Evolutionary conservation across 1,140 invertebrate species (phyloP), one percentile per base, ranked within the genome.

Genomic region (Eriosoma lanigerum): DNA sequence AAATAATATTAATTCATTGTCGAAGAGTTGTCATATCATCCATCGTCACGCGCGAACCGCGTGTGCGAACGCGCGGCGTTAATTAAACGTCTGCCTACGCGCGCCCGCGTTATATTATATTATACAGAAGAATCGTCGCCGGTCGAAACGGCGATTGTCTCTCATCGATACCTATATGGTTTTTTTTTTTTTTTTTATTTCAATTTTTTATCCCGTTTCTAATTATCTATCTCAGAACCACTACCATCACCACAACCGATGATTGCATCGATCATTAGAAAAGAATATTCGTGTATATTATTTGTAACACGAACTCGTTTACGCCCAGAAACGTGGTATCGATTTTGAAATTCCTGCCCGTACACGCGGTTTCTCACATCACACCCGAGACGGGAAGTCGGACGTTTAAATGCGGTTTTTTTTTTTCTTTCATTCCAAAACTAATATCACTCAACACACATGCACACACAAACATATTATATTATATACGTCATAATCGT

Each of bases 31-130:
- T 76, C 73, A n/a, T 15, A 15, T 60, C 38, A 17, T 46, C 56
- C 10, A 44, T 60, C 68, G 38, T 56, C 32, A 3, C 9, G 19
- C 54, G n/a, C 32, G 50, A 21, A 48, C 52, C 6, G 44, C 6
- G 6, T 3, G 17, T 12, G 1, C 64, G 44, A 5, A 4, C 73
- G 12, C 15, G 72, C 46, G 46, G 50, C 52, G 54, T 78, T 60
- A 62, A 78, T 62, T 62, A 62, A 78, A 78, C 75, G 56, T 56
- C 75, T 78, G 56, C 75, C 75, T 62, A 78, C 75, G 73, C 73
- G 19, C n/a, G 32, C 32, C 8, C 44, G 52, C 21, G 44, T 1
- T 21, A 26, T 5, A 29, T 3, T 32, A 12, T 32, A 12, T 17
- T 32, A 66, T 54, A 6, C n/a, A 29, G 26, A 26, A 26, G 44